Evolutionary conservation across 2,888 invertebrate species (phyloP).

Genomic region (Atrina japonica): DNA sequence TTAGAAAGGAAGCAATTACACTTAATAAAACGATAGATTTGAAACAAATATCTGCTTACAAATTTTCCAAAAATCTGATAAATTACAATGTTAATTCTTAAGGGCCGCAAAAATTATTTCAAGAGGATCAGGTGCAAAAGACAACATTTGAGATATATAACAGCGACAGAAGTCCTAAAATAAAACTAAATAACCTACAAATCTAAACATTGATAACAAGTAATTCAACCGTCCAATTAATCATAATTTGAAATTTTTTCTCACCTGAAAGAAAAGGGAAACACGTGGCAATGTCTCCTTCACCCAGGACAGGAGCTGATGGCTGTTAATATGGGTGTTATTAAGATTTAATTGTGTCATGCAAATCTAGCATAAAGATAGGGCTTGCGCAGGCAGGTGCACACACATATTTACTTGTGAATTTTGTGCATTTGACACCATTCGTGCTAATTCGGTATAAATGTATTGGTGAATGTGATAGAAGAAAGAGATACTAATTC

Average conservation of each 20-base stretch:
- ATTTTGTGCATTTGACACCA: not conserved
- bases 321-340: not conserved
- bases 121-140: no score
- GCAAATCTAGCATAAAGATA: slow-evolving; percentile 3
- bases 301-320: no score
- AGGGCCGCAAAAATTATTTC: not conserved
- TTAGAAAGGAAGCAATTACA: no score
- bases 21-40: slow-evolving; percentile 4
- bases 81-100: not conserved
- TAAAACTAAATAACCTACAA: no score
- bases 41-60: not conserved
- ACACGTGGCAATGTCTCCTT: not conserved
- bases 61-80: not conserved
- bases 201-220: no score
- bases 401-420: not conserved
- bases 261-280: slow-evolving; percentile 12
- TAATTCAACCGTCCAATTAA: no score
- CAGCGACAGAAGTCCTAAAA: no score
- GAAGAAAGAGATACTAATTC: no score
- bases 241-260: no score
- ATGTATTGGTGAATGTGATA: no score
- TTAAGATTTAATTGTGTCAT: slow-evolving; percentile 1
- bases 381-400: not conserved
- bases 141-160: no score
- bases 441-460: no score